Evolutionary conservation across 2,888 invertebrate species (phyloP).

Genomic region (Drosophila yooni): DNA sequence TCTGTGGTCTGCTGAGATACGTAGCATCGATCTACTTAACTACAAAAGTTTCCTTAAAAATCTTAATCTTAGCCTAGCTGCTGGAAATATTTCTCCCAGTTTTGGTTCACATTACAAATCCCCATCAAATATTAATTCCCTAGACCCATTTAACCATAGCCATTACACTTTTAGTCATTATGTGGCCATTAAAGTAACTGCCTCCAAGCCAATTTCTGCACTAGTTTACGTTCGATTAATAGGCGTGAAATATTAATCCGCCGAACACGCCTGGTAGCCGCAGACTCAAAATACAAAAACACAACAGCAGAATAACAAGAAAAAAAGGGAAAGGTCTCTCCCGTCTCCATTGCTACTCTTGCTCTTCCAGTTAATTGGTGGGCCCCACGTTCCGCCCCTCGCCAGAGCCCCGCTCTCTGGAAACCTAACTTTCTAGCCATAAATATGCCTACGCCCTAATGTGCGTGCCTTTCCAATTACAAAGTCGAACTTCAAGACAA

Average conservation of each 20-base stretch:
- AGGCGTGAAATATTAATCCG: conserved; percentile 77
- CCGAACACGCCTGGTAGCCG: conserved; percentile 69
- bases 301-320: conserved; percentile 2
- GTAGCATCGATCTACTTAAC: not conserved
- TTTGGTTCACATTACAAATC: not conserved
- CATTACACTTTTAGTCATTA: conserved; percentile 35
- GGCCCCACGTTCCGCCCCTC: conserved; percentile 8
- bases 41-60: not conserved
- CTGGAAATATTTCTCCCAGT: not conserved
- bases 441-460: conserved; percentile 76
- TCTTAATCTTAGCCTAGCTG: not conserved
- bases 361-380: conserved; percentile 55
- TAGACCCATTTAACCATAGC: conserved; percentile 13
- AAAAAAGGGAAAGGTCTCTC: conserved; percentile 48
- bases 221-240: conserved; percentile 69
- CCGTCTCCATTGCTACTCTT: conserved; percentile 15
- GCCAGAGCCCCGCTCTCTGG: not conserved
- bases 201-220: conserved; percentile 63
- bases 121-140: conserved; percentile 2
- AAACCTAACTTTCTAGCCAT: conserved; percentile 68
- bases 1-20: not conserved
- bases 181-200: conserved; percentile 36
- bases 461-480: conserved; percentile 79
- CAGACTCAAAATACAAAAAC: conserved; percentile 5
- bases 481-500: conserved; percentile 14